Evolutionary conservation across 1,140 invertebrate species (phyloP).

Genomic region (Phymorhynchus buccinoides): DNA sequence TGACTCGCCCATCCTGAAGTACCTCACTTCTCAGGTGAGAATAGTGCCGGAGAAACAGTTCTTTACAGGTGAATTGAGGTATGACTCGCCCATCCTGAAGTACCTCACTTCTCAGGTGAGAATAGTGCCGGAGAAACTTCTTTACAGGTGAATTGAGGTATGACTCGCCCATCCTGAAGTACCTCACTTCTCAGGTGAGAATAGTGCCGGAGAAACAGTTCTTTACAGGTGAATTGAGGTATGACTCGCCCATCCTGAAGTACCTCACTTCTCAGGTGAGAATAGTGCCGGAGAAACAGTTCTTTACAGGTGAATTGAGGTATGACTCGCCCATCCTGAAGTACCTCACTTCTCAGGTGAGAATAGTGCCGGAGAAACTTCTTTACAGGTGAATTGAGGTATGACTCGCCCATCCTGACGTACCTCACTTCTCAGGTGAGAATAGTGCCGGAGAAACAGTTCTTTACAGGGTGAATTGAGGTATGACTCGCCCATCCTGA

Average conservation of each 20-base stretch:
- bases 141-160: conserved; percentile 76
- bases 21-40: conserved; percentile 80
- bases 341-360: conserved; percentile 84
- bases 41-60: too few relatives aligned
- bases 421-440: too few relatives aligned
- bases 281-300: conserved; percentile 82
- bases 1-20: conserved; percentile 83
- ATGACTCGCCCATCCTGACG: too few relatives aligned
- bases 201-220: too few relatives aligned
- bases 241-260: conserved; percentile 81
- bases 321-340: conserved; percentile 82
- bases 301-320: conserved; percentile 79
- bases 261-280: conserved; percentile 82
- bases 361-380: too few relatives aligned
- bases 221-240: neutral
- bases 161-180: conserved; percentile 83
- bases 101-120: conserved; percentile 82
- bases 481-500: conserved; percentile 80
- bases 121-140: conserved; percentile 83
- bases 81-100: conserved; percentile 81
- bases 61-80: neutral
- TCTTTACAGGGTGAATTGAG: too few relatives aligned
- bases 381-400: neutral
- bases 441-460: too few relatives aligned
- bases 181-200: conserved; percentile 80